phyloP scores from a whole-genome alignment of 1,140 invertebrate genomes.

The Listronotus oregonensis region DNA sequence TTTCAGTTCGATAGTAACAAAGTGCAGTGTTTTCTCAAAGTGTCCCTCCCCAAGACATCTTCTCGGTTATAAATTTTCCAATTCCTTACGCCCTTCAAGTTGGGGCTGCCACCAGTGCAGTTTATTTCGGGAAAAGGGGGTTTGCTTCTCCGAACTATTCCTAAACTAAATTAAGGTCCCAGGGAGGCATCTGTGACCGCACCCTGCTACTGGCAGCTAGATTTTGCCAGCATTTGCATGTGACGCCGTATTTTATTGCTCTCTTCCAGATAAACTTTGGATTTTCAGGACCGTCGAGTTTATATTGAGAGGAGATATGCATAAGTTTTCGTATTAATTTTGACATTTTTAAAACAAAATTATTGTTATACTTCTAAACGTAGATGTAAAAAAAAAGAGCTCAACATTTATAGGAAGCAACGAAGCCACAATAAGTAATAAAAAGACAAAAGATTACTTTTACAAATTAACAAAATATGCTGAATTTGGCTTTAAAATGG shows the following conservation, averaged over 20 bases:
- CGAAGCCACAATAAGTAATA: no score
- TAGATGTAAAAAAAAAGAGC: no score
- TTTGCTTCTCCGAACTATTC: conserved; percentile 52
- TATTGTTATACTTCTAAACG: no score
- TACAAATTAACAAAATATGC: no score
- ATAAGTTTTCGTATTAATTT: no score
- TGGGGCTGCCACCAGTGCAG: conserved; percentile 38
- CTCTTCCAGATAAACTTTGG: conserved; percentile 53
- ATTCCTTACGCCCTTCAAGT: conserved; percentile 49
- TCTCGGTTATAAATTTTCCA: conserved; percentile 55
- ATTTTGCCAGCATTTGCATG: conserved; percentile 55
- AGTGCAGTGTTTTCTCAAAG: conserved; percentile 37
- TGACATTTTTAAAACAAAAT: no score
- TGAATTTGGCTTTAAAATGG: no score
- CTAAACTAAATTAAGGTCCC: conserved; percentile 57
- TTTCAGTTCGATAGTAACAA: conserved; percentile 34
- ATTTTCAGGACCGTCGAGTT: conserved; percentile 42
- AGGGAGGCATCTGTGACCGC: conserved; percentile 57
- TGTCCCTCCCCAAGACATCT: conserved; percentile 41
- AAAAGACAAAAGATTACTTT: no score
- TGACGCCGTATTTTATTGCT: conserved; percentile 57
- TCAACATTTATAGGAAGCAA: no score
- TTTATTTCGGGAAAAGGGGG: conserved; percentile 49
- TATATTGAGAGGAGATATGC: neutral
- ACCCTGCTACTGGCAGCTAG: conserved; percentile 44